Percentiles rank a stretch among this genome's conserved stretches.
These are phyloP conservation scores for Lagocephalus sceleratus DNA, from an alignment of 2,797 vertebrate species.

Conservation along the genomic window DNA sequence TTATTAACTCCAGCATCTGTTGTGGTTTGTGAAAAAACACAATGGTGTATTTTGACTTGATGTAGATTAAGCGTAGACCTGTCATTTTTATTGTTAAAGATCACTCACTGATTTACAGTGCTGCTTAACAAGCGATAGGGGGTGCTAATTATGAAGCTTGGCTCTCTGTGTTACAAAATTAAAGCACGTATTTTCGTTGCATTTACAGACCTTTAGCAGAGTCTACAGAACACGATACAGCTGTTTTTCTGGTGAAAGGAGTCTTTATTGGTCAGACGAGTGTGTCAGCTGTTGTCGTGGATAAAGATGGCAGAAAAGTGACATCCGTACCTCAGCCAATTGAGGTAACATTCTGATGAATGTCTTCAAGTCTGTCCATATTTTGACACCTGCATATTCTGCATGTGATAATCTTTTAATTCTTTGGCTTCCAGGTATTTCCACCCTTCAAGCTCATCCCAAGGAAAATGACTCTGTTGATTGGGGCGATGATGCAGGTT, in stretches of 20 bases:
- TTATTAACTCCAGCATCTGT: not conserved
- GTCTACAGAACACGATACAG: constrained; percentile 81
- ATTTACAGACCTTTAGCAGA: constrained; percentile 79
- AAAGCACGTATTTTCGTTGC: not conserved
- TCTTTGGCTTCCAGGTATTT: constrained; percentile 82
- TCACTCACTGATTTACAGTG: too few species aligned
- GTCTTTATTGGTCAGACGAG: constrained; percentile 86
- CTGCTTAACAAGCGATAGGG: too few species aligned
- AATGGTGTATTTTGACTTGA: too few species aligned
- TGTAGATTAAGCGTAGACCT: too few species aligned
- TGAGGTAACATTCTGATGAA: constrained; percentile 76
- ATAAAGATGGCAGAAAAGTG: constrained; percentile 80
- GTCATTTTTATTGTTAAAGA: too few species aligned
- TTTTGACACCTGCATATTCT: constrained; percentile 3
- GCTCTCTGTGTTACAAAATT: not conserved
- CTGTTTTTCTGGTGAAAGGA: constrained; percentile 84
- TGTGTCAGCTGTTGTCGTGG: constrained; percentile 80
- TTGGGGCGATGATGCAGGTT: constrained; percentile 92
- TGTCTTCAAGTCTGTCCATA: not conserved
- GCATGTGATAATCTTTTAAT: constrained; percentile 1
- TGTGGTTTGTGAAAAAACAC: too few species aligned
- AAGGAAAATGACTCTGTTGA: constrained; percentile 87
- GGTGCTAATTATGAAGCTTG: too few species aligned
- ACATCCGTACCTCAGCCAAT: constrained; percentile 86
- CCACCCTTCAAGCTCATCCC: constrained; percentile 90